Percentiles rank a stretch among this genome's conserved stretches.
These are phyloP conservation scores for Synanthedon andrenaeformis DNA, from an alignment of 2,888 invertebrate genomes.

Conservation along the genomic window DNA sequence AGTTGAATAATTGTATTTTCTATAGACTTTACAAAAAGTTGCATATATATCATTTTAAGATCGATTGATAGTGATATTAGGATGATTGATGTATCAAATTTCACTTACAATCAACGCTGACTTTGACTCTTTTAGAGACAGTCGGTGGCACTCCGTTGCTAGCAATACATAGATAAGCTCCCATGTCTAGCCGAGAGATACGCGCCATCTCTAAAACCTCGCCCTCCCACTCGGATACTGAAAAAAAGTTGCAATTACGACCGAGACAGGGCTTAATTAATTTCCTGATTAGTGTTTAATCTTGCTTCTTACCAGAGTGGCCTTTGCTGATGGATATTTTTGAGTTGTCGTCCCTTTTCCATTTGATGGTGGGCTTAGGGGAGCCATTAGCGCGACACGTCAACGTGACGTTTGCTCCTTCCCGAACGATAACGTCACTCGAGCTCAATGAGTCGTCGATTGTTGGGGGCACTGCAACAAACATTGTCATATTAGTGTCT, in stretches of 20 bases:
- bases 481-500: slow-evolving; percentile 14
- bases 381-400: slow-evolving; percentile 91
- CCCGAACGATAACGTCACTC: slow-evolving; percentile 91
- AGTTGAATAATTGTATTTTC: too few species aligned
- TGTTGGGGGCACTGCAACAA: slow-evolving; percentile 86
- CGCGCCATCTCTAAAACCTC: slow-evolving; percentile 85
- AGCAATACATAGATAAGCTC: slow-evolving; percentile 92
- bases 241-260: slow-evolving; percentile 12
- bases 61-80: too few species aligned
- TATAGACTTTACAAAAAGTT: too few species aligned
- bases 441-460: slow-evolving; percentile 92
- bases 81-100: too few species aligned
- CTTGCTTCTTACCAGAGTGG: slow-evolving; percentile 72
- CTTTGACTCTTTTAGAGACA: slow-evolving; percentile 91
- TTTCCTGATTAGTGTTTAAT: slow-evolving; percentile 14
- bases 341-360: slow-evolving; percentile 91
- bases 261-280: slow-evolving; percentile 8
- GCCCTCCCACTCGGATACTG: slow-evolving; percentile 88
- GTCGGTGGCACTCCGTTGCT: slow-evolving; percentile 91
- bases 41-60: too few species aligned
- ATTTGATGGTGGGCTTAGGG: slow-evolving; percentile 88
- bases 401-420: slow-evolving; percentile 89
- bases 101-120: slow-evolving; percentile 91
- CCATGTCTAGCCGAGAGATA: slow-evolving; percentile 91
- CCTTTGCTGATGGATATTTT: slow-evolving; percentile 89